These are phyloP conservation scores for Pyralis farinalis DNA, from an alignment of 2,888 invertebrate species.

Conservation along the genomic window DNA sequence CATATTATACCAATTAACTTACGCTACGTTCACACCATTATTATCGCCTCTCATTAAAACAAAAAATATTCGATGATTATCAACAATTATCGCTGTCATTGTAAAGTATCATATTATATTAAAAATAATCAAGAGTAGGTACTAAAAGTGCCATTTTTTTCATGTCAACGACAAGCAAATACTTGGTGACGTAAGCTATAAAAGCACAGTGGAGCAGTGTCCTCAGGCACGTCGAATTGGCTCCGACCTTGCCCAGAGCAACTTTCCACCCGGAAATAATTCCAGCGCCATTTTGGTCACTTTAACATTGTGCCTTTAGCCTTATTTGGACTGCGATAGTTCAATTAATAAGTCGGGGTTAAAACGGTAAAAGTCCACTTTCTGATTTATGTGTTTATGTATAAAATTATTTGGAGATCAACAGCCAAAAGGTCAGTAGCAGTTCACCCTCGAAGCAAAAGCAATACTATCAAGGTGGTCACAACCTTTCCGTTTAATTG, in stretches of 20 bases:
- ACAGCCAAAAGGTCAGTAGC: constrained; percentile 1
- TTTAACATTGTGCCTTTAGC: constrained; percentile 10
- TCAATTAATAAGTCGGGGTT: constrained; percentile 7
- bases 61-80: no score
- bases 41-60: no score
- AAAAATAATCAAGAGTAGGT: no score
- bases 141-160: no score
- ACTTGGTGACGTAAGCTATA: constrained; percentile 38
- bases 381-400: constrained; percentile 1
- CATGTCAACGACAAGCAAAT: constrained; percentile 1
- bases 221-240: constrained; percentile 32
- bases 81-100: no score
- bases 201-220: constrained; percentile 41
- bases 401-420: constrained; percentile 3
- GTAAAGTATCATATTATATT: no score
- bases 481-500: neutral
- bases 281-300: constrained; percentile 31
- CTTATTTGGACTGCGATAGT: constrained; percentile 12
- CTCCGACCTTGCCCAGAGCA: constrained; percentile 59
- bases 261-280: constrained; percentile 70
- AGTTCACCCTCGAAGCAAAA: constrained; percentile 3
- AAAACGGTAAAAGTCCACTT: constrained; percentile 3
- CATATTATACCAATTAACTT: no score
- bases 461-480: neutral
- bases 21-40: no score